Base-by-base conservation (phyloP, 1,140 invertebrate genomes). In the Leptopilina clavipes region DNA sequence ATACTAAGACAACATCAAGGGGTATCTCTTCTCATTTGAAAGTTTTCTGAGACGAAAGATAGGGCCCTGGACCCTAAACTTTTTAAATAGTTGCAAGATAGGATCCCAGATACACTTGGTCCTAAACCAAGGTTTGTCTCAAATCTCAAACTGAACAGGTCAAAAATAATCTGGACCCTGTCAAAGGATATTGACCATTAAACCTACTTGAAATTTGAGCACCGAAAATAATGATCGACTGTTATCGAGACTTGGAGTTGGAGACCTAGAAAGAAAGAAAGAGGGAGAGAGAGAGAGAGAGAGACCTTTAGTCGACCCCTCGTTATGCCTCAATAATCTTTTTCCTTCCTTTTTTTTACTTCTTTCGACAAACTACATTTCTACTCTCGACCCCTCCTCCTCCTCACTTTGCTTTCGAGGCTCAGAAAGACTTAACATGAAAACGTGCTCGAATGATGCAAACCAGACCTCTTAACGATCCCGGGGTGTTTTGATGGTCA, bases 1-100 rank as follows among this genome's bases (percentile, higher is more conserved):
- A n/a, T 77, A 80, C 80, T 80, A 75, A 83, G 76, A 78, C 82
- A 84, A 83, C 83, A 80, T 56, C 71, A 71, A 44, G 78, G 79
- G 78, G 71, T 84, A 77, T 65, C 79, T 45, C 76, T 45, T 75
- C 19, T 71, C 56, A 44, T 59, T 73, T 74, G 76, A 72, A 70
- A 79, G 25, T n/a, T 31, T 9, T 71, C 5, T 79, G 79, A 77
- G 74, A 80, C 71, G 72, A 48, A 71, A 74, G 45, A 72, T 22
- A 54, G 37, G 37, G 59, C 12, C 19, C 25, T 10, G 12, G 14
- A 65, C 59, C 59, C 59, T 65, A 25, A 52, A 52, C 48, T 52
- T 52, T n/a, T 52, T n/a, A 52, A 79, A 79, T 70, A 73, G 79
- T 74, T 56, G 72, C 65, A 45, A 84, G 79, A 85, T 85, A 83